Evolutionary conservation across 2,888 invertebrate species (phyloP).

Genomic region (Aleiodes testaceus): DNA sequence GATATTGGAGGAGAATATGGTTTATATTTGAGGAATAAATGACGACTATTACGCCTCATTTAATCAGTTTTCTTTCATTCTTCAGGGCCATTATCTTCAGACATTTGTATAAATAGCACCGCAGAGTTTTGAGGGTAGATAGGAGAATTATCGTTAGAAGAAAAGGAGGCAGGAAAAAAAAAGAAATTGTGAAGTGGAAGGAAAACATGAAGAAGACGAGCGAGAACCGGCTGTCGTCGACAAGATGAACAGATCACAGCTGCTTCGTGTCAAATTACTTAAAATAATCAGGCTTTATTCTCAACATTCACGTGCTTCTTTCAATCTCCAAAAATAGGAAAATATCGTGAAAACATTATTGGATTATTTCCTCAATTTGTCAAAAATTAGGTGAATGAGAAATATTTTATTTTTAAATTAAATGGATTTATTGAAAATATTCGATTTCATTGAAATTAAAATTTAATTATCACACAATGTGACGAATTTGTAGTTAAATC

Average conservation of each 20-base stretch:
- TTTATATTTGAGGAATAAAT: background rate
- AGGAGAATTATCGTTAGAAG: background rate
- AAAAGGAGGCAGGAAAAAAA: background rate
- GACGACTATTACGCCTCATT: conserved; percentile 21
- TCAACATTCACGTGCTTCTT: background rate
- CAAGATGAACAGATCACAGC: conserved; percentile 33
- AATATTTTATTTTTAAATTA: no score
- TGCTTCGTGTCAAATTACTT: conserved; percentile 38
- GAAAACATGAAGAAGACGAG: conserved; percentile 1
- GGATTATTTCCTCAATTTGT: no score
- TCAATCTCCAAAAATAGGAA: background rate
- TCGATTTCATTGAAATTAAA: background rate
- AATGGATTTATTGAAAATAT: no score
- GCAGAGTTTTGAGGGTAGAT: no score
- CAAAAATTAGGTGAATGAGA: no score
- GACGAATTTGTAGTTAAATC: no score
- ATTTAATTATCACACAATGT: no score
- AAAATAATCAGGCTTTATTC: conserved; percentile 27
- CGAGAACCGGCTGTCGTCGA: conserved; percentile 9
- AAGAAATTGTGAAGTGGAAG: background rate
- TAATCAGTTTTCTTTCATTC: background rate
- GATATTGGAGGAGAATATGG: no score
- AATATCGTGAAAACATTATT: no score
- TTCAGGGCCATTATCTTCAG: background rate
- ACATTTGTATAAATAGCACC: conserved; percentile 26